Base-by-base conservation (phyloP, 2,113 vertebrate species). In the Cynoglossus semilaevis region DNA sequence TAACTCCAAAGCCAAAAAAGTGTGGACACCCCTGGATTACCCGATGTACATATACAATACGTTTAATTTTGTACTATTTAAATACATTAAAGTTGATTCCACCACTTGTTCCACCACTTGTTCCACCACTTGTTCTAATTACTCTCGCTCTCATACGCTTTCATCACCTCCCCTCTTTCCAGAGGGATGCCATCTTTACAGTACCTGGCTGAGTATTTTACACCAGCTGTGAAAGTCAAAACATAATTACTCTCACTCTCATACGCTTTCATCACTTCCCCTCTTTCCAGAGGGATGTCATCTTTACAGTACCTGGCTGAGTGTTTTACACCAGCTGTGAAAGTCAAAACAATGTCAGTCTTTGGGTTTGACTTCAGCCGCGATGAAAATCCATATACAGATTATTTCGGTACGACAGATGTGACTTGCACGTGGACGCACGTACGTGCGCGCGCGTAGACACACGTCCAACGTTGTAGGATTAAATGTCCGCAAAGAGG, bases 401-500 rank as follows among this genome's bases (percentile, higher is more conserved):
- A 50, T n/a, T 54, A 19, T 62, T 35, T 43, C 15, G 36, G 36
- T 44, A 44, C 19, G 15, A 63, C 63, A 77, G 67, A 67, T 80
- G 49, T 47, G 49, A 46, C 29, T 52, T 15, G 43, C 18, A 50
- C 1, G 48, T 18, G 67, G 46, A 51, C 8, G 40, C 14, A 48
- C 13, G 4, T 19, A 12, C n/a, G 38, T 15, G 10, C 38, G 14
- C 8, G 8, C 36, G 35, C 44, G 14, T 13, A 60, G 15, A 58
- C 58, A 72, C 63, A 70, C 46, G 17, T n/a, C 42, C 41, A 11
- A 7, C 57, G 42, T 10, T 51, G 37, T 34, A 19, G 43, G 87
- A 89, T 89, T 87, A 85, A 63, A 74, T 72, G 55, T 54, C 19
- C 63, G 55, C 47, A 44, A 67, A 73, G 69, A 70, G 82, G 83